phyloP scores from a whole-genome alignment of 2,113 vertebrate species.

The Anas platyrhynchos region DNA sequence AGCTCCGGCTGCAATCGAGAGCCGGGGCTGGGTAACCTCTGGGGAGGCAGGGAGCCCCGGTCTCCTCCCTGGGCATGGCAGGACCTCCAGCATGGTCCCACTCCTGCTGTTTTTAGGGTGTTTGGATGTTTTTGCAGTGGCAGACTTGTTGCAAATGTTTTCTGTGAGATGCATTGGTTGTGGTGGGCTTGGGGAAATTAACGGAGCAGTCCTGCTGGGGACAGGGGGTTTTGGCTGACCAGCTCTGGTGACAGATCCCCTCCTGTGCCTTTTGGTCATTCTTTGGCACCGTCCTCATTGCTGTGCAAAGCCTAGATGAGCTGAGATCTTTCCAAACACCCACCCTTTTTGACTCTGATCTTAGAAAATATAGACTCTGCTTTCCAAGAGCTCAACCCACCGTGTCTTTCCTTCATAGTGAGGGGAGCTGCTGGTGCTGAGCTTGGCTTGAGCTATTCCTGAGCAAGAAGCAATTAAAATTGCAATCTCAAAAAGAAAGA shows the following conservation, averaged over 20 bases:
- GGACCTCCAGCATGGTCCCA: not conserved
- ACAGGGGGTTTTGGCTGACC: not conserved
- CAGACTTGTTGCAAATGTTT: not conserved
- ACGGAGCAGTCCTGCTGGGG: not conserved
- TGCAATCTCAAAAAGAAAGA: not conserved
- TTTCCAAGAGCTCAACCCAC: not conserved
- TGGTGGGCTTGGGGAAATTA: not conserved
- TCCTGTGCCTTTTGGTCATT: not conserved
- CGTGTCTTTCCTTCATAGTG: not conserved
- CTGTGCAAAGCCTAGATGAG: not conserved
- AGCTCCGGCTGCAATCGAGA: fast-evolving
- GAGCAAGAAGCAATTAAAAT: not conserved
- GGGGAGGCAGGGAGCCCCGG: not conserved
- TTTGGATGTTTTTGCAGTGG: not conserved
- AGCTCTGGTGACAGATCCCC: not conserved
- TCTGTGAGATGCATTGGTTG: not conserved
- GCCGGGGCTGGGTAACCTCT: fast-evolving
- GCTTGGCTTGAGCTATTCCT: not conserved
- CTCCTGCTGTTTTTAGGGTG: not conserved
- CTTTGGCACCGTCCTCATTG: not conserved
- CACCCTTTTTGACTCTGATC: not conserved
- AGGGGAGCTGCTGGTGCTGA: fast-evolving
- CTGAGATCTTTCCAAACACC: not conserved
- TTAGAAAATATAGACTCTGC: not conserved
- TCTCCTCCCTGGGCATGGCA: not conserved